Evolutionary conservation across 2,113 vertebrate species (phyloP).

Genomic region (Ciconia stormi): DNA sequence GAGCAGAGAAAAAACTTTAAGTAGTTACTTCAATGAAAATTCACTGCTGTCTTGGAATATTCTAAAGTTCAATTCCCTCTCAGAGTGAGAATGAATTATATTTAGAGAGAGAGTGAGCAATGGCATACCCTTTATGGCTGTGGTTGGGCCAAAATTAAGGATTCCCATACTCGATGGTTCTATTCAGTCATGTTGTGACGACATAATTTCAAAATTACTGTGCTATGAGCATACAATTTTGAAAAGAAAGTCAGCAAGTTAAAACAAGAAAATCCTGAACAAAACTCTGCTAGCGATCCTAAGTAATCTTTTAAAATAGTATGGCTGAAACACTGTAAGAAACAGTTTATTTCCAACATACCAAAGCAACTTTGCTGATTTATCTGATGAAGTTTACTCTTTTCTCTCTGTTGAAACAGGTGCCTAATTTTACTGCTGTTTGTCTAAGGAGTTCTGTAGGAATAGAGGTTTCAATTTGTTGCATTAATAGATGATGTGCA

Average conservation of each 20-base stretch:
- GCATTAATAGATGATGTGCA: neutral
- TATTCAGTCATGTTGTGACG: neutral
- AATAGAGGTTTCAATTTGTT: neutral
- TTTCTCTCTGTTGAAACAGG: neutral
- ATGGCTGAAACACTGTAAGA: neutral
- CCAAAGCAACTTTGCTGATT: neutral
- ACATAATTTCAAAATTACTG: neutral
- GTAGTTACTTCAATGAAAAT: neutral
- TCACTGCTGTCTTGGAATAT: neutral
- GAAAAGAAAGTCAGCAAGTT: neutral
- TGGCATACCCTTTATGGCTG: neutral
- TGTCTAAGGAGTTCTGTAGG: neutral
- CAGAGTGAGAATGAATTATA: neutral
- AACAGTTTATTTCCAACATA: neutral
- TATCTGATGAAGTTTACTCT: neutral
- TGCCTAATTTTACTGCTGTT: neutral
- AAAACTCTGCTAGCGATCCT: neutral
- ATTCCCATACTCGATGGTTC: neutral
- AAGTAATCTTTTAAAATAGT: neutral
- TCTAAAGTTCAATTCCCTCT: neutral
- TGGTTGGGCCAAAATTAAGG: neutral
- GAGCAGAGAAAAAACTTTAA: neutral
- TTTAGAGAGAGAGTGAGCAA: neutral
- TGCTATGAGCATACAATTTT: neutral
- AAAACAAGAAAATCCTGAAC: neutral